A percentile compares a stretch with the other conserved stretches of the same genome.
Conservation (phyloP, 2,888 invertebrate genomes). For the Caenorhabditis sulstoni region DNA sequence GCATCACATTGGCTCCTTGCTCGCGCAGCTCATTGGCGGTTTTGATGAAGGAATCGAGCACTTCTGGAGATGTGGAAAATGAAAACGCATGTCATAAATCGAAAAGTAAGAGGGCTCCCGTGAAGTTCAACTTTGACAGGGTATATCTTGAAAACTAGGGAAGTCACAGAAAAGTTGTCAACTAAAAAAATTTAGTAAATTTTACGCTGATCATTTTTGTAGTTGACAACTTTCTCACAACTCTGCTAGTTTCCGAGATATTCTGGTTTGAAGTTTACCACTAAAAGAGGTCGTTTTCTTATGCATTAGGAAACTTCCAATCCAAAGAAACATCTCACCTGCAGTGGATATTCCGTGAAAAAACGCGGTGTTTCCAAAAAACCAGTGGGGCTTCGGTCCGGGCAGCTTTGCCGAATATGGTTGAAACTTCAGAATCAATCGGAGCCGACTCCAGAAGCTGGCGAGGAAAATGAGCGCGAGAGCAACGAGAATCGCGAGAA, state of each 20-base stretch:
- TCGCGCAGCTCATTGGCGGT: conserved; percentile 16
- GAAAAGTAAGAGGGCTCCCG: no score
- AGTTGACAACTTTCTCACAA: no score
- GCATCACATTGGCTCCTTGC: conserved; percentile 19
- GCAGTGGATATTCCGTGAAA: neutral
- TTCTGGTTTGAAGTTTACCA: no score
- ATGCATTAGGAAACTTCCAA: no score
- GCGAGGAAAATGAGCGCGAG: neutral
- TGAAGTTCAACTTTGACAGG: no score
- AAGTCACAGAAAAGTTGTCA: no score
- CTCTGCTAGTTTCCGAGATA: no score
- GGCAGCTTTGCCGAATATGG: conserved; percentile 6
- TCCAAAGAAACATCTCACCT: neutral
- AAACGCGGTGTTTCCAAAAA: conserved; percentile 20
- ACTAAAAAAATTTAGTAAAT: no score
- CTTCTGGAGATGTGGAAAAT: conserved; percentile 18
- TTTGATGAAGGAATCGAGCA: neutral
- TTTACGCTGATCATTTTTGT: no score
- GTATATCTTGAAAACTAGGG: no score
- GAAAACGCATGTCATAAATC: no score
- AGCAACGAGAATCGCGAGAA: conserved; percentile 7
- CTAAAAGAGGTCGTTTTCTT: no score
- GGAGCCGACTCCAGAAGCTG: neutral
- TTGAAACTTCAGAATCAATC: neutral
- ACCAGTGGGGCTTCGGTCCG: conserved; percentile 8